Base-by-base conservation (phyloP, 2,113 vertebrate genomes). In the Stictonetta naevosa region DNA sequence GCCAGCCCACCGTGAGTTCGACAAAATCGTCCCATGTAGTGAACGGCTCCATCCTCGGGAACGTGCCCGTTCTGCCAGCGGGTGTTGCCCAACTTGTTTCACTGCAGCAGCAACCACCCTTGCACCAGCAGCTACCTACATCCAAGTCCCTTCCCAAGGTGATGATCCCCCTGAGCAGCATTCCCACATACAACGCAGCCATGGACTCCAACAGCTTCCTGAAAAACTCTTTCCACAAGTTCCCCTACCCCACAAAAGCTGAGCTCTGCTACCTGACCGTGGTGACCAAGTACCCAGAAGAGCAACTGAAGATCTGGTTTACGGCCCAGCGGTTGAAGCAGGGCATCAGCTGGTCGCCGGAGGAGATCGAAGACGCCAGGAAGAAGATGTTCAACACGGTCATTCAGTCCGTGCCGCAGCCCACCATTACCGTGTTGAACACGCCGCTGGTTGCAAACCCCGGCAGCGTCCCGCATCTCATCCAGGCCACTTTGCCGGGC, bases 251-350 rank as follows among this genome's bases (percentile, higher is more conserved):
- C 13, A 99, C 99, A 31, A 99, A 99, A 97, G 99, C 99, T 0
- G 99, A 99, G 96, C 99, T 99, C 82, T 99, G 99, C 98, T 99
- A 99, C 91, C 95, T 99, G 97, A 99, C 99, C 0, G 99, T 99
- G 75, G 99, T 99, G 95, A 99, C 99, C 38, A 99, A 99, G 97
- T 99, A 99, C 74, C 99, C 99, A 0, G 99, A 99, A 93, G 99
- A 99, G 88, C 99, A 99, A 97, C 99, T 99, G 94, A 99, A 99
- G 97, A 99, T 99, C 97, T 99, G 99, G 99, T 99, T 99, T 97
- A 99, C 99, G 2, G 99, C 99, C 12, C 99, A 99, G 94, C 98
- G 99, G 96, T 97, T 99, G 55, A 99, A 99, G 96, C 99, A 99
- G 67, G 99, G 99, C 55, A 99, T 99, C 95, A 99, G 99, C 97